Percentiles rank a stretch among this genome's conserved stretches.
Conservation (phyloP, 1,140 invertebrate species). For the Platyscapa corneri region DNA sequence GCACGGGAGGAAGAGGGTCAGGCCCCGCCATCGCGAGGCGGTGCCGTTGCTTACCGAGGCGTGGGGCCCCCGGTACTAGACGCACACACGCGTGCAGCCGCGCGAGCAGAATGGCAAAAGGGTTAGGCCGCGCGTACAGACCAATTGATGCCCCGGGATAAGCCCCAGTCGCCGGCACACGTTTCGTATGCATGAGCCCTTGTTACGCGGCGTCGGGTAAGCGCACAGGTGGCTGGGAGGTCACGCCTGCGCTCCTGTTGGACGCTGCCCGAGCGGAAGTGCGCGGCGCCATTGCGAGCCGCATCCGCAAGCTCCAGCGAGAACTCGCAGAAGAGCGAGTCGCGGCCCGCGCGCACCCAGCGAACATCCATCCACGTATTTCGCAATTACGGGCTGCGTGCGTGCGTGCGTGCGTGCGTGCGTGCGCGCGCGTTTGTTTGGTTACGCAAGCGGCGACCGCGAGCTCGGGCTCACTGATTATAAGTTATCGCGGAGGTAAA, state of each 20-base stretch:
- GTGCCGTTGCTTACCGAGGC: neutral
- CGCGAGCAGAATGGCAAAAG: slow-evolving; percentile 55
- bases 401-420: too few species aligned
- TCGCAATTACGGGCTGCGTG: too few species aligned
- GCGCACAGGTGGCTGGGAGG: slow-evolving; percentile 68
- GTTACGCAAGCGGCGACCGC: neutral
- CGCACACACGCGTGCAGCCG: slow-evolving; percentile 56
- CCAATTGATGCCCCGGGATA: slow-evolving; percentile 67
- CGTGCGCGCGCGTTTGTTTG: neutral
- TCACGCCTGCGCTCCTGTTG: slow-evolving; percentile 36
- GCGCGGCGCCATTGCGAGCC: neutral
- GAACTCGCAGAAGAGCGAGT: too few species aligned
- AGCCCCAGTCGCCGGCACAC: slow-evolving; percentile 50
- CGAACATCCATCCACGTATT: too few species aligned
- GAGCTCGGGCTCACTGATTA: neutral
- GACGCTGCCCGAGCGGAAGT: neutral
- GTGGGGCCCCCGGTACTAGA: slow-evolving; percentile 22
- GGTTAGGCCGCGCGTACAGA: slow-evolving; percentile 61
- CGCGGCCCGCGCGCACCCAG: too few species aligned
- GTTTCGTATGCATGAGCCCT: slow-evolving; percentile 73
- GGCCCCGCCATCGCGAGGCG: neutral
- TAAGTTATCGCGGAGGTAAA: too few species aligned
- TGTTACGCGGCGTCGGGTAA: slow-evolving; percentile 73
- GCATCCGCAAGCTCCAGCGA: neutral
- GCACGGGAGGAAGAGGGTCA: neutral